These are phyloP conservation scores for Mobula birostris DNA, from an alignment of 2,113 vertebrate species.

Conservation along the genomic window DNA sequence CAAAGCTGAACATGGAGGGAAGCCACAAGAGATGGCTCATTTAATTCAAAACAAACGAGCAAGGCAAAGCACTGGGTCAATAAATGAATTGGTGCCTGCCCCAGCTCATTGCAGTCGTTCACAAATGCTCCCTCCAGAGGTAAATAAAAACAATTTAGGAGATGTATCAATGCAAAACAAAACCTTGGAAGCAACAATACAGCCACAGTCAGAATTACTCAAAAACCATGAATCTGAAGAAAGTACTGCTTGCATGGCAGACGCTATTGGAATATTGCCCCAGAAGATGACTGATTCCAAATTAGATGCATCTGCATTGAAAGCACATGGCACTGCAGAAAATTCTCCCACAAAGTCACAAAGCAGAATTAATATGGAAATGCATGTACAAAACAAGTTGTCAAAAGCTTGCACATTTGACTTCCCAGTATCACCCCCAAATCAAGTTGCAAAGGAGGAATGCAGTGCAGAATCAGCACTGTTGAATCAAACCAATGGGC, in stretches of 20 bases:
- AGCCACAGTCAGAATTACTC: constrained; percentile 6
- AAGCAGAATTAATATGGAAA: neutral
- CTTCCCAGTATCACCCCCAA: constrained; percentile 27
- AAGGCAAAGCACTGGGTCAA: constrained; percentile 1
- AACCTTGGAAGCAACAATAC: neutral
- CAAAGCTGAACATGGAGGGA: constrained; percentile 15
- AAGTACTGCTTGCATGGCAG: neutral
- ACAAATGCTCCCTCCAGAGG: neutral
- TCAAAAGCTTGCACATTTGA: constrained; percentile 5
- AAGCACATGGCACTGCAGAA: neutral
- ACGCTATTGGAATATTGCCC: neutral
- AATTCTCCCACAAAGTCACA: neutral
- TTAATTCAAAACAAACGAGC: constrained; percentile 8
- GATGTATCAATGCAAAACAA: constrained; percentile 9
- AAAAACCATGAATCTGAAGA: constrained; percentile 22
- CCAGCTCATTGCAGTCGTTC: constrained; percentile 18
- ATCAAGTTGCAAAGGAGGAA: constrained; percentile 21
- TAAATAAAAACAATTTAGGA: constrained; percentile 10
- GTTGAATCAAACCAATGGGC: constrained; percentile 20
- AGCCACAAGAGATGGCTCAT: constrained; percentile 7
- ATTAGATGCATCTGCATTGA: neutral
- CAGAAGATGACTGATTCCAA: constrained; percentile 22
- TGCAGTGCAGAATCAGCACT: neutral
- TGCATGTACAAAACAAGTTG: constrained; percentile 2
- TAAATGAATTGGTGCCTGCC: constrained; percentile 7